Percentiles rank a stretch among this genome's conserved stretches.
Evolutionary conservation across 2,888 invertebrate species (phyloP).

Genomic region (Prionchulus punctatus): DNA sequence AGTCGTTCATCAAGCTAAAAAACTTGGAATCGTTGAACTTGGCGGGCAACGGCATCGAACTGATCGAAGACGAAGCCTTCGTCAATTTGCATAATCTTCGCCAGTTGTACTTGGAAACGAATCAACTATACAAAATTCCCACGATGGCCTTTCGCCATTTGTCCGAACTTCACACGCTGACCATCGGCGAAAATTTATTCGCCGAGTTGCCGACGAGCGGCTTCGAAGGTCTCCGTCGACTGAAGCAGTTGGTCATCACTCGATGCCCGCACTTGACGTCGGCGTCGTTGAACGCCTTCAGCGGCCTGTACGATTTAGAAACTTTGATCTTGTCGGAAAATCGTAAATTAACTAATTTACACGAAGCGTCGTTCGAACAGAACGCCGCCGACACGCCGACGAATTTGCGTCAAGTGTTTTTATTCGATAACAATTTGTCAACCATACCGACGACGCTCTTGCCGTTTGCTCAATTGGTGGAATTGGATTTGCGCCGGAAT

Average conservation of each 20-base stretch:
- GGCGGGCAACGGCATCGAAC: constrained; percentile 2
- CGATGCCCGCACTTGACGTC: constrained; percentile 1
- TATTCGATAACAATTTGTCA: constrained; percentile 6
- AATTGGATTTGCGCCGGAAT: constrained; percentile 7
- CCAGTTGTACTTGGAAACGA: constrained; percentile 4
- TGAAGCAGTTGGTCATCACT: constrained; percentile 2
- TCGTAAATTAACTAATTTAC: constrained; percentile 1
- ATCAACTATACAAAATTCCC: constrained; percentile 7
- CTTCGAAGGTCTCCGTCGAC: constrained; percentile 11
- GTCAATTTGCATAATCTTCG: constrained; percentile 6
- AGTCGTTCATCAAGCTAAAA: constrained; percentile 3
- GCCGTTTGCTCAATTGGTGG: constrained; percentile 4
- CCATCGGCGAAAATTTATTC: constrained; percentile 8
- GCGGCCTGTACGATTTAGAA: constrained; percentile 6
- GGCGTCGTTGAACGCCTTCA: constrained; percentile 12
- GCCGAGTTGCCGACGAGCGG: constrained; percentile 9
- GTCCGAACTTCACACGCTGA: constrained; percentile 6
- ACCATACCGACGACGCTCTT: neutral
- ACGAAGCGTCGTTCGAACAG: constrained; percentile 9
- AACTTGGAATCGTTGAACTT: constrained; percentile 6
- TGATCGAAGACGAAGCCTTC: constrained; percentile 8
- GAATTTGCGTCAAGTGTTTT: neutral
- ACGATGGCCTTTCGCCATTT: constrained; percentile 9
- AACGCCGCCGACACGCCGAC: neutral
- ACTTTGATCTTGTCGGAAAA: constrained; percentile 8